These are phyloP conservation scores for Acronicta psi DNA, from an alignment of 2,888 invertebrate genomes.

Conservation along the genomic window DNA sequence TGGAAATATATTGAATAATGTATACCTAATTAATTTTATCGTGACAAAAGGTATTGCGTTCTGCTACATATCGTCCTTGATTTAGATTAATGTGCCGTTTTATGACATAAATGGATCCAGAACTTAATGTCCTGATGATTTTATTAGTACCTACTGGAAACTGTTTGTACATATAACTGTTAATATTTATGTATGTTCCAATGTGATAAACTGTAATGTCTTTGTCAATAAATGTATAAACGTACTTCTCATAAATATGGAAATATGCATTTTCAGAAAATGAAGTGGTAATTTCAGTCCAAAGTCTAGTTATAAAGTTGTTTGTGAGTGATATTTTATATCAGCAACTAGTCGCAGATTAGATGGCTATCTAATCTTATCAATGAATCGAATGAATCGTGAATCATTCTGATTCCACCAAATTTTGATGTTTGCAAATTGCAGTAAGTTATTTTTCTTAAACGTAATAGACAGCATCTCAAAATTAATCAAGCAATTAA, in stretches of 20 bases:
- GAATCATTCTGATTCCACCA: constrained; percentile 5
- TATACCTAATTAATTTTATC: constrained; percentile 44
- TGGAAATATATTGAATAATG: constrained; percentile 26
- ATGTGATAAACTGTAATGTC: constrained; percentile 5
- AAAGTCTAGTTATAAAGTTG: too few species aligned
- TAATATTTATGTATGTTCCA: constrained; percentile 7
- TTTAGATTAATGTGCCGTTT: constrained; percentile 43
- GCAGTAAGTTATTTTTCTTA: neutral
- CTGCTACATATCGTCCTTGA: constrained; percentile 14
- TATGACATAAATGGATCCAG: constrained; percentile 19
- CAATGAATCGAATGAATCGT: too few species aligned
- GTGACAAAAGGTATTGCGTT: constrained; percentile 15
- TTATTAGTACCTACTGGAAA: constrained; percentile 13
- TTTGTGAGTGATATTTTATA: too few species aligned
- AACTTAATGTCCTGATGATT: constrained; percentile 33
- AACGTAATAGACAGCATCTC: neutral
- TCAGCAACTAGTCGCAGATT: constrained; percentile 1
- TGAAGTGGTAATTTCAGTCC: too few species aligned
- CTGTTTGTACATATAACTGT: neutral
- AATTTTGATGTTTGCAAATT: constrained; percentile 16
- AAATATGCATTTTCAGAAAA: too few species aligned
- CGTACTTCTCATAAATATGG: too few species aligned
- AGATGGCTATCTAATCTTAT: too few species aligned
- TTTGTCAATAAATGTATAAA: constrained; percentile 2
- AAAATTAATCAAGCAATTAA: constrained; percentile 13